Evolutionary conservation across 2,888 invertebrate species (phyloP), one percentile per base, ranked within the genome.

Genomic region (Tuberolachnus salignus): DNA sequence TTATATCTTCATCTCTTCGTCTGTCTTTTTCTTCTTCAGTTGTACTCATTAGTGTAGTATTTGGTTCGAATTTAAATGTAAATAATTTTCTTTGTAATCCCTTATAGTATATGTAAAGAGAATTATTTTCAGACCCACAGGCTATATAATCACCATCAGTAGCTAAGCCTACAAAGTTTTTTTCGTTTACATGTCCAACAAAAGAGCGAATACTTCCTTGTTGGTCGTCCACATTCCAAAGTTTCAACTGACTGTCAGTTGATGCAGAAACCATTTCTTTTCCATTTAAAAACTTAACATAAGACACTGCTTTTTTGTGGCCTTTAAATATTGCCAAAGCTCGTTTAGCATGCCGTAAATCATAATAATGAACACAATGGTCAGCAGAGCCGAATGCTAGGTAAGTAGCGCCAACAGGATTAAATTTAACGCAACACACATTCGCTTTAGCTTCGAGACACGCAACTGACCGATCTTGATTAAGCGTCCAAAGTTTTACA

Each of bases 351-450:
- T 94, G 91, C 53, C 97, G 88, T 82, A 97, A 88, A 87, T 97
- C 97, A 86, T 96, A 97, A 85, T 97, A 96, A 86, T 97, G 95
- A 73, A 97, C 95, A 87, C 94, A 95, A 86, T 97, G 97, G 87
- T 97, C 97, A 34, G 97, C 97, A n/a, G 95, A 95, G 16, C 97
- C 97, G 87, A 96, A 97, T 1, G 96, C 95, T 81, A 97, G 88
- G 85, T 96, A 94, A 85, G 92, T 93, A 0, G 94, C 91, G 82
- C 92, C 94, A 81, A 89, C 88, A 0, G 94, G 94, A 85, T 93
- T 94, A 85, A 94, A 94, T 85, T 96, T 92, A 19, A 97, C 97
- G 86, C 96, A 97, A 86, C 97, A 97, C 71, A 97, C 95, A 86
- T 97, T 97, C 81, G 95, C 96, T 86, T 94, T 93, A 0, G 95